Conservation (phyloP, 1,140 invertebrate genomes). For the Pogonognathellus flavescens region DNA sequence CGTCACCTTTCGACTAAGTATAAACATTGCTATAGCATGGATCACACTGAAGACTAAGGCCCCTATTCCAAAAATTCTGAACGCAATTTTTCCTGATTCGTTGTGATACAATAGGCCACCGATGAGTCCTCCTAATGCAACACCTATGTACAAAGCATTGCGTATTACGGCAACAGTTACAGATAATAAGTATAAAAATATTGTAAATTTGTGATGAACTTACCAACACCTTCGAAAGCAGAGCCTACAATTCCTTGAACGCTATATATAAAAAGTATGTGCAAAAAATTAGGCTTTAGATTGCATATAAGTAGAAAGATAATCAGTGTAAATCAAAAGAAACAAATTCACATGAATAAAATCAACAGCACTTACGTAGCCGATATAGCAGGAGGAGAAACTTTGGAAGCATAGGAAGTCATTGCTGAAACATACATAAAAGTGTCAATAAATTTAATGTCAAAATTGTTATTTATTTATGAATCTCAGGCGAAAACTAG, state of each 20-base stretch:
- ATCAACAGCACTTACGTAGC: conserved; percentile 76
- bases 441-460: no score
- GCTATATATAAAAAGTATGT: no score
- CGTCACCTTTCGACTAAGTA: conserved; percentile 70
- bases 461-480: no score
- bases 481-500: no score
- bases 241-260: conserved; percentile 87
- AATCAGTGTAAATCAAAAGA: no score
- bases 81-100: conserved; percentile 74
- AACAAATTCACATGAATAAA: no score
- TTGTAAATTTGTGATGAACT: conserved; percentile 56
- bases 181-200: no score
- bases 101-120: conserved; percentile 77
- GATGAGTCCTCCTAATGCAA: conserved; percentile 81
- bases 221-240: conserved; percentile 86
- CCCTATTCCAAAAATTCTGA: conserved; percentile 79
- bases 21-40: conserved; percentile 75
- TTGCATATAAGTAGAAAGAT: no score
- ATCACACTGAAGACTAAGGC: conserved; percentile 76
- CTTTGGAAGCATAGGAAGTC: conserved; percentile 87
- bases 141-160: conserved; percentile 71
- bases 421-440: conserved; percentile 78
- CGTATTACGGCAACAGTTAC: no score
- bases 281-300: no score
- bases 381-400: conserved; percentile 87